Conservation (phyloP, 1,140 invertebrate genomes). For the Ceratina japonica region DNA sequence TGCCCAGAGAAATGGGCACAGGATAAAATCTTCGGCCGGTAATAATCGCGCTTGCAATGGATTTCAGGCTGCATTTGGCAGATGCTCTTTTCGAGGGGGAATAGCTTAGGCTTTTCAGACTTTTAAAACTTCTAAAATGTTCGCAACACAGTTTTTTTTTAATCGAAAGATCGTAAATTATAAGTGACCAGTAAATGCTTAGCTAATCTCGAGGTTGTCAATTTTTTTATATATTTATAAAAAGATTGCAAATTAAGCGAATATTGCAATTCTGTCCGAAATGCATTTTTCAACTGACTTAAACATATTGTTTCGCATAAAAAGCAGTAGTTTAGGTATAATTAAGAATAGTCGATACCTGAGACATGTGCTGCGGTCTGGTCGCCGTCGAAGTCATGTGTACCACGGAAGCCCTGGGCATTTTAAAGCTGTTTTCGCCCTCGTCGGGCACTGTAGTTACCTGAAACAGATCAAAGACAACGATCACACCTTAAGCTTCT, state of each 20-base stretch:
- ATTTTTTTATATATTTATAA: too few relatives aligned
- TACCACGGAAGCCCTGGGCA: slow-evolving; percentile 76
- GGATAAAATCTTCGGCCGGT: neutral
- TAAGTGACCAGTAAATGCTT: too few relatives aligned
- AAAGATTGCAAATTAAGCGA: too few relatives aligned
- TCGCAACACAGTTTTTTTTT: too few relatives aligned
- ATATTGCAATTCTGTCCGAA: too few relatives aligned
- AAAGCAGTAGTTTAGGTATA: too few relatives aligned
- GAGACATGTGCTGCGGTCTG: slow-evolving; percentile 77
- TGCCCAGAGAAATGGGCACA: neutral
- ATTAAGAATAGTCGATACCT: slow-evolving; percentile 61
- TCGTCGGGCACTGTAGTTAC: slow-evolving; percentile 78
- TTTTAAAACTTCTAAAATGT: too few relatives aligned
- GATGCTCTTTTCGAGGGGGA: neutral
- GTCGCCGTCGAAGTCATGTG: slow-evolving; percentile 78
- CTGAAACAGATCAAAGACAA: slow-evolving; percentile 66
- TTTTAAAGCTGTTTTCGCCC: slow-evolving; percentile 75
- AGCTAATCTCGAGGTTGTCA: too few relatives aligned
- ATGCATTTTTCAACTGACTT: too few relatives aligned
- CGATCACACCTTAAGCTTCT: neutral
- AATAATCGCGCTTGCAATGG: neutral
- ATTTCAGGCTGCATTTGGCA: neutral
- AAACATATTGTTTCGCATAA: too few relatives aligned
- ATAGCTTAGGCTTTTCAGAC: too few relatives aligned
- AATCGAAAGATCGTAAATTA: too few relatives aligned